Base-by-base conservation (phyloP, 2,888 invertebrate genomes). In the Meiosimyza decipiens region DNA sequence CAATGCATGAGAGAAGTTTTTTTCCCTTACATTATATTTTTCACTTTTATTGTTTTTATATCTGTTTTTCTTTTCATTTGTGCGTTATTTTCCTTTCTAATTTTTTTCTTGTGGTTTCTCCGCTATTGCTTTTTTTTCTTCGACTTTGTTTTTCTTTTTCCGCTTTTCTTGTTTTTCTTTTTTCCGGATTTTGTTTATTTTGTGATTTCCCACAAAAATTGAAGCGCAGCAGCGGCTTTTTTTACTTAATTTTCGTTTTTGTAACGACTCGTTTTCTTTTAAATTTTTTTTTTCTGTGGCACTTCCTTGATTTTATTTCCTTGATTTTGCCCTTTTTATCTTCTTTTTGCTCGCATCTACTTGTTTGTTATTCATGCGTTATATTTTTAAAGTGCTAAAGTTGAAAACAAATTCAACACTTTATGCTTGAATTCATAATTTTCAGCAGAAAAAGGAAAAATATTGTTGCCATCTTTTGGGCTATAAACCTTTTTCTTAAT, bases 61-160 rank as follows among this genome's bases (percentile, higher is more conserved):
- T 70, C 13, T 40, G 54, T 54, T 70, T 70, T 59, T 54, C 9
- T 40, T 70, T 59, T 54, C 16, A 22, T 18, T 70, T 54, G 22
- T 64, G 12, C 5, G 22, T 62, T 47, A 6, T 62, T 47, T 22
- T 33, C 18, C 47, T 16, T 57, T 13, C 13, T 28, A n/a, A n/a
- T 62, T 62, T 33, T 62, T 47, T 47, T 11, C 33, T 33, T 47
- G 59, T n/a, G 69, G 16, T 59, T 49, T 54, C 28, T 18, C 54
- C 22, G n/a, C n/a, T 40, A 50, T 40, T 59, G n/a, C 15, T 22
- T 68, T 57, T 68, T 55, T 50, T 57, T 57, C 9, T 40, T 40
- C 6, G 9, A 15, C 28, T 57, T 57, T 47, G n/a, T 63, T 63
- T 50, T 71, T 71, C 71, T 28, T 50, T 22, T 59, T 51, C 15